A percentile compares a stretch with the other conserved stretches of the same genome.
Evolutionary conservation across 1,140 invertebrate species (phyloP).

Genomic region (Andricus grossulariae): DNA sequence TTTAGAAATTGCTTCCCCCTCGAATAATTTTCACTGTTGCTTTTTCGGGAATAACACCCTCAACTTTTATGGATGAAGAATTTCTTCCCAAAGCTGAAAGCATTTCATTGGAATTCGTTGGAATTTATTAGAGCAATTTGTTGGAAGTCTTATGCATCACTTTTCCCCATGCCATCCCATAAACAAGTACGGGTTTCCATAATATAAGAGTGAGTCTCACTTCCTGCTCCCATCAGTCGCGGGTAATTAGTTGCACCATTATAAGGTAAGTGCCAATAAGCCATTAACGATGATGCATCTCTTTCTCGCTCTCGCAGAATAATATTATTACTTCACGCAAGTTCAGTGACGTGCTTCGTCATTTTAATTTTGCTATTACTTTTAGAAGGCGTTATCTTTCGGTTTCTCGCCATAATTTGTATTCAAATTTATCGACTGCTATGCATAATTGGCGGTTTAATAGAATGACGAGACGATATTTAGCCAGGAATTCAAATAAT

Average conservation of each 20-base stretch:
- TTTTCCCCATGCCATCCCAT: not conserved
- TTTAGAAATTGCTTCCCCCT: no score
- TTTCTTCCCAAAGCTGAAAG: not conserved
- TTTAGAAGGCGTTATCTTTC: not conserved
- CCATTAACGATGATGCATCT: conserved; percentile 3
- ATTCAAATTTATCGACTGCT: not conserved
- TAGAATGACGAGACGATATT: not conserved
- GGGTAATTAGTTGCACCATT: not conserved
- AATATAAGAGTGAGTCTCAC: not conserved
- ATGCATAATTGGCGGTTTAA: not conserved
- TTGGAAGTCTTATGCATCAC: not conserved
- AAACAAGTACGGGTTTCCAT: not conserved
- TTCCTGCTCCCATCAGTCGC: conserved; percentile 7
- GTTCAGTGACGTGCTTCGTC: not conserved
- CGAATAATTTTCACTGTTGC: not conserved
- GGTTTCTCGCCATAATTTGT: not conserved
- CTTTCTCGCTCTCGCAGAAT: not conserved
- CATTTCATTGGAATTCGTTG: not conserved
- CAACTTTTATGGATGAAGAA: not conserved
- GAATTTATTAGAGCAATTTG: conserved; percentile 14
- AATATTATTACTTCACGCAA: not conserved
- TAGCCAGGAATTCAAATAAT: not conserved
- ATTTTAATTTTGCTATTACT: conserved; percentile 4
- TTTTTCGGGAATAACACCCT: not conserved
- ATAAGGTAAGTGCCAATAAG: conserved; percentile 10